phyloP scores from a whole-genome alignment of 2,888 invertebrate genomes.

The Bimastos eiseni region DNA sequence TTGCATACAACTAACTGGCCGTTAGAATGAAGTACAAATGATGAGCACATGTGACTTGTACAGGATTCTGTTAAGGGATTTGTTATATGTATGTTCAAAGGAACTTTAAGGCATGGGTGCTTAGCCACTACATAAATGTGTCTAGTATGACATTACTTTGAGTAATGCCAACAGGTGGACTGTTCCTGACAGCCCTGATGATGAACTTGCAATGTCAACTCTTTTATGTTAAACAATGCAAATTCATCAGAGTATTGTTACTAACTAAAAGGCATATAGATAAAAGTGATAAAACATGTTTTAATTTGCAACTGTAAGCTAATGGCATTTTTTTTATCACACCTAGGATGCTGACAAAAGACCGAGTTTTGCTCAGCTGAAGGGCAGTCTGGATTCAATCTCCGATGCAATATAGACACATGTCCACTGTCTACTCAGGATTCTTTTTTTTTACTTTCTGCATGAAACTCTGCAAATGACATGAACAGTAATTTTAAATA shows the following conservation, averaged over 20 bases:
- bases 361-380: conserved; percentile 4
- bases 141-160: no score
- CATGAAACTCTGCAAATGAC: background rate
- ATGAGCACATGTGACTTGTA: background rate
- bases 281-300: background rate
- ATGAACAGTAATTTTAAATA: background rate
- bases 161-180: no score
- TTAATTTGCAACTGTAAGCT: background rate
- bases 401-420: background rate
- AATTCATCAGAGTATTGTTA: conserved; percentile 13
- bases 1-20: no score
- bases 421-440: background rate
- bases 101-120: background rate
- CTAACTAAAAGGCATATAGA: background rate
- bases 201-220: background rate
- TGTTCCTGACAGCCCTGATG: no score
- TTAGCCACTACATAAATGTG: no score
- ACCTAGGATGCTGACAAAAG: background rate
- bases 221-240: background rate
- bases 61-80: background rate
- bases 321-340: background rate
- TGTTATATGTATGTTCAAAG: background rate
- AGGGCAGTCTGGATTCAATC: background rate
- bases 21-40: background rate
- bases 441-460: background rate